Percentiles rank a stretch among this genome's conserved stretches.
phyloP scores from a whole-genome alignment of 2,888 invertebrate genomes.

The Uropetala carovei region DNA sequence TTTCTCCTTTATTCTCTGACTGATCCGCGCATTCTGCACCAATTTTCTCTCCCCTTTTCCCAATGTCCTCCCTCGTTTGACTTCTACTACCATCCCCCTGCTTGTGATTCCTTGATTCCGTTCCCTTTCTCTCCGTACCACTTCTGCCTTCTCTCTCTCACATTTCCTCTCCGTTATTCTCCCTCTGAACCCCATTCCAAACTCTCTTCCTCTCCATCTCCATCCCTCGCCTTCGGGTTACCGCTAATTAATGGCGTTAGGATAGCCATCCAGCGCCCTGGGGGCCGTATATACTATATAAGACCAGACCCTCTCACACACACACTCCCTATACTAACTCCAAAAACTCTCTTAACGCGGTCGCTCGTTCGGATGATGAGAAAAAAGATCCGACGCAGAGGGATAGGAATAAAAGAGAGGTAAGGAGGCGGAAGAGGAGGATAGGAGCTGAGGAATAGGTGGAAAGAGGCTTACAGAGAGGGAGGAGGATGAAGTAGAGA shows the following conservation, averaged over 20 bases:
- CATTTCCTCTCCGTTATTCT: neutral
- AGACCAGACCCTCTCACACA: neutral
- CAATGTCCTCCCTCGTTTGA: neutral
- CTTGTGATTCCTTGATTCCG: neutral
- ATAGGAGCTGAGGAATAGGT: too few species aligned
- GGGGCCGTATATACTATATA: neutral
- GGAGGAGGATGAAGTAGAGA: too few species aligned
- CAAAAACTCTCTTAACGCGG: too few species aligned
- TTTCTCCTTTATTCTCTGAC: neutral
- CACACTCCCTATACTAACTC: too few species aligned
- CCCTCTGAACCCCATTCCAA: neutral
- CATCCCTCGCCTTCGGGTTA: neutral
- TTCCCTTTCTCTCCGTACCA: neutral
- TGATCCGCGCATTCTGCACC: neutral
- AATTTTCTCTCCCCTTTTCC: neutral
- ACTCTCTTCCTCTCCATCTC: neutral
- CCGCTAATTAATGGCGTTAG: conserved; percentile 1
- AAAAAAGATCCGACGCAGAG: too few species aligned
- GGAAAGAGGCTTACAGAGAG: too few species aligned
- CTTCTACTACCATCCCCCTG: neutral
- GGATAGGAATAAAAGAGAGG: too few species aligned
- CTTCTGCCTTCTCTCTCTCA: neutral
- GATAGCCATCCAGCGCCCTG: neutral
- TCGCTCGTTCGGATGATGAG: too few species aligned
- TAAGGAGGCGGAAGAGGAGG: too few species aligned